These are phyloP conservation scores for Zaprionus tsacasi DNA, from an alignment of 1,140 invertebrate species.

Conservation along the genomic window DNA sequence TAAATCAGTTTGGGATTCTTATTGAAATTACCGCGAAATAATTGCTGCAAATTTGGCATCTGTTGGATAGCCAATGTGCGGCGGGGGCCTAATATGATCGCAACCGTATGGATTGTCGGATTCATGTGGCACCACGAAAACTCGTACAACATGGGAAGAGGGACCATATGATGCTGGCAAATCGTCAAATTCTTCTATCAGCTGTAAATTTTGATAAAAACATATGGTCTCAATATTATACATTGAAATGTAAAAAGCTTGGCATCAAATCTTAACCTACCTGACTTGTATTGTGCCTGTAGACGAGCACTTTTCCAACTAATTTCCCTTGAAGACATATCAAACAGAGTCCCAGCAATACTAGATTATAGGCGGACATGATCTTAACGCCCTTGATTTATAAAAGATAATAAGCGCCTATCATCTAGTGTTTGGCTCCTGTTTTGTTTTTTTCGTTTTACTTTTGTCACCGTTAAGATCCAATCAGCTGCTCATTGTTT, in stretches of 20 bases:
- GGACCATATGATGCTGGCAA: conserved; percentile 89
- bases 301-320: conserved; percentile 67
- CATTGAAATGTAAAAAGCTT: neutral
- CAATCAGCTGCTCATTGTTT: conserved; percentile 44
- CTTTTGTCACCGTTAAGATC: neutral
- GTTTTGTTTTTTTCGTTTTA: neutral
- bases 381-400: conserved; percentile 15
- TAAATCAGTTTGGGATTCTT: too few species aligned
- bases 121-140: conserved; percentile 88
- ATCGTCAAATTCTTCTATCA: conserved; percentile 88
- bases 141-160: conserved; percentile 87
- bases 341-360: conserved; percentile 55
- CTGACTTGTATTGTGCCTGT: conserved; percentile 62
- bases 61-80: conserved; percentile 84
- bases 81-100: conserved; percentile 78
- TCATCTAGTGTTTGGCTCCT: conserved; percentile 15
- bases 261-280: conserved; percentile 21
- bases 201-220: conserved; percentile 68
- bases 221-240: neutral
- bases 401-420: conserved; percentile 62
- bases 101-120: conserved; percentile 58
- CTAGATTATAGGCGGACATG: conserved; percentile 25
- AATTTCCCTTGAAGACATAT: conserved; percentile 46
- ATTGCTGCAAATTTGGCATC: conserved; percentile 90
- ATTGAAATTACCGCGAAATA: conserved; percentile 85